These are phyloP conservation scores for Drosophila lacertosa DNA, from an alignment of 1,140 invertebrate genomes.

Conservation along the genomic window DNA sequence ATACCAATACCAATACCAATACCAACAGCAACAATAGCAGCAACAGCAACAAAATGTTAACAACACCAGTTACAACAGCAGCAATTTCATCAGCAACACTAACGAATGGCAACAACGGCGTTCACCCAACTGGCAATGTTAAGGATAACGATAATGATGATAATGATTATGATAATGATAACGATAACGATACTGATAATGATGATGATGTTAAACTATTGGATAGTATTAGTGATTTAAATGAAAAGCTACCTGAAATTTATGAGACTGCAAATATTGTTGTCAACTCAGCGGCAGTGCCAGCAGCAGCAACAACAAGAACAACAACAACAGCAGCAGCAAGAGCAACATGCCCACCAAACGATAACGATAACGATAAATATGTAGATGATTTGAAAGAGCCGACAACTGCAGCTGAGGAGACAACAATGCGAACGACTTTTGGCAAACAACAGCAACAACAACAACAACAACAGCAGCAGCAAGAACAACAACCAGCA, in stretches of 20 bases:
- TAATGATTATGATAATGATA: constrained; percentile 53
- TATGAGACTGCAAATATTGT: constrained; percentile 84
- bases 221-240: constrained; percentile 84
- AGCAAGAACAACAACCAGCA: constrained; percentile 37
- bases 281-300: constrained; percentile 80
- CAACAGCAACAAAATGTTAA: constrained; percentile 18
- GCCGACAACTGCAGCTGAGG: constrained; percentile 56
- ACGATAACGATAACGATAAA: constrained; percentile 49
- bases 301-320: constrained; percentile 43
- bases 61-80: constrained; percentile 50
- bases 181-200: constrained; percentile 53
- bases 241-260: constrained; percentile 84
- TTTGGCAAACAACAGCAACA: constrained; percentile 68
- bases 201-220: constrained; percentile 78
- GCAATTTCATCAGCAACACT: constrained; percentile 66
- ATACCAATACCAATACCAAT: constrained; percentile 41
- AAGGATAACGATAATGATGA: constrained; percentile 46
- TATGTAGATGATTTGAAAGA: constrained; percentile 50
- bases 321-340: constrained; percentile 28
- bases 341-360: constrained; percentile 65
- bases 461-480: constrained; percentile 33
- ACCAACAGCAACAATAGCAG: constrained; percentile 20
- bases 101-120: constrained; percentile 52
- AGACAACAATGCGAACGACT: constrained; percentile 82
- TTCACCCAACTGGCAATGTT: constrained; percentile 43